A percentile compares a stretch with the other conserved stretches of the same genome.
Conservation (phyloP, 1,140 invertebrate genomes). For the Apocrypta bakeri region DNA sequence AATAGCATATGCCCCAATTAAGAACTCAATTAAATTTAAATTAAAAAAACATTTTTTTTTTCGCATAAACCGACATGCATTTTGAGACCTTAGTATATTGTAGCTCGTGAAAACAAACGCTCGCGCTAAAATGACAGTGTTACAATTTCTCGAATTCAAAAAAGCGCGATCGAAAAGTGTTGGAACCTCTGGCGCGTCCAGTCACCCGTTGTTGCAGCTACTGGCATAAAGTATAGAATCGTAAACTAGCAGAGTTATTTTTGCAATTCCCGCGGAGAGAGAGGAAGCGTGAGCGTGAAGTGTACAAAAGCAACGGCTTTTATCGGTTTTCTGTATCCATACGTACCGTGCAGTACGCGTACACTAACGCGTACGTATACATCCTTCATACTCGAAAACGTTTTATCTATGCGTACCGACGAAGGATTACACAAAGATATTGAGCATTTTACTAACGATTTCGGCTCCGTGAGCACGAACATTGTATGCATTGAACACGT, state of each 20-base stretch:
- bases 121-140: not conserved
- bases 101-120: not conserved
- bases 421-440: not conserved
- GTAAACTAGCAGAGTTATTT: not conserved
- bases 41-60: no score
- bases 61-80: not conserved
- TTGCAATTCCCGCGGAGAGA: not conserved
- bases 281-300: not conserved
- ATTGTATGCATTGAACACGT: no score
- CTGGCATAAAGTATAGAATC: no score
- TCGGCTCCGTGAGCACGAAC: no score
- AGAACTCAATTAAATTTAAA: no score
- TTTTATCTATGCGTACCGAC: not conserved
- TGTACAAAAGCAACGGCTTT: not conserved
- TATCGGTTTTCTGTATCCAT: not conserved
- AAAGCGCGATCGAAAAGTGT: not conserved
- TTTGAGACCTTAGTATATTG: not conserved
- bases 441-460: not conserved
- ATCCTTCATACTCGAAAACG: no score
- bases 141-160: not conserved
- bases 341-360: no score
- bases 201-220: not conserved
- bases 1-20: no score
- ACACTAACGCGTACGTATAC: not conserved
- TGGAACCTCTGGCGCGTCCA: not conserved